phyloP scores from a whole-genome alignment of 2,888 invertebrate genomes.

The Drosophila glabriapex region DNA sequence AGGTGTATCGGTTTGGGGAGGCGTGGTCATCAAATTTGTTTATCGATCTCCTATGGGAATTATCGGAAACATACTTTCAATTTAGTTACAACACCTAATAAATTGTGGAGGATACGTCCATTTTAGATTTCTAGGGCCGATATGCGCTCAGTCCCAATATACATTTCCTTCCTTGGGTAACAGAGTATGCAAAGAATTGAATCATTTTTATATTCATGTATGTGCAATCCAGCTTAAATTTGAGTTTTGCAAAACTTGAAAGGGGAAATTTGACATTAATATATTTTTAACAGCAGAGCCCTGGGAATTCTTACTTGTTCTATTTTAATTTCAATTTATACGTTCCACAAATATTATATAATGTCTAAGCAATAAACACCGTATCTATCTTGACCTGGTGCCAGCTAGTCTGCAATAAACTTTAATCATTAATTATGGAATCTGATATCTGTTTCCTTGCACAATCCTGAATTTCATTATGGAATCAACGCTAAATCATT shows the following conservation, averaged over 20 bases:
- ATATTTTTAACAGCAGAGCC: background rate
- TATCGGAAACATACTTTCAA: too few species aligned
- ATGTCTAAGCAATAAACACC: background rate
- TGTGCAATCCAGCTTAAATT: background rate
- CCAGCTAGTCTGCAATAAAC: background rate
- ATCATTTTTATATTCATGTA: too few species aligned
- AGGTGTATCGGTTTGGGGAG: too few species aligned
- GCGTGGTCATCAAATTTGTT: too few species aligned
- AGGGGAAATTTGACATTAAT: background rate
- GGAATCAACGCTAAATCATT: conserved; percentile 37
- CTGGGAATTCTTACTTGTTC: background rate
- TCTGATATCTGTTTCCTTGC: background rate
- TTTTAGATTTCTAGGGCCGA: too few species aligned
- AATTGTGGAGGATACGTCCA: too few species aligned
- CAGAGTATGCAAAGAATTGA: too few species aligned
- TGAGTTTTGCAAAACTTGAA: rapidly evolving
- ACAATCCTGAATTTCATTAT: background rate
- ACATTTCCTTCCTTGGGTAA: too few species aligned
- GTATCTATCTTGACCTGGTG: background rate
- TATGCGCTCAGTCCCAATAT: too few species aligned
- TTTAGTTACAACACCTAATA: too few species aligned
- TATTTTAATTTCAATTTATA: background rate
- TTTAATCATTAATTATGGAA: conserved; percentile 1
- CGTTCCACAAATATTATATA: background rate
- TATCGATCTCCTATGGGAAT: too few species aligned